A percentile compares a stretch with the other conserved stretches of the same genome.
Conservation (phyloP, 2,797 vertebrate species). For the Coregonus ussuriensis region DNA sequence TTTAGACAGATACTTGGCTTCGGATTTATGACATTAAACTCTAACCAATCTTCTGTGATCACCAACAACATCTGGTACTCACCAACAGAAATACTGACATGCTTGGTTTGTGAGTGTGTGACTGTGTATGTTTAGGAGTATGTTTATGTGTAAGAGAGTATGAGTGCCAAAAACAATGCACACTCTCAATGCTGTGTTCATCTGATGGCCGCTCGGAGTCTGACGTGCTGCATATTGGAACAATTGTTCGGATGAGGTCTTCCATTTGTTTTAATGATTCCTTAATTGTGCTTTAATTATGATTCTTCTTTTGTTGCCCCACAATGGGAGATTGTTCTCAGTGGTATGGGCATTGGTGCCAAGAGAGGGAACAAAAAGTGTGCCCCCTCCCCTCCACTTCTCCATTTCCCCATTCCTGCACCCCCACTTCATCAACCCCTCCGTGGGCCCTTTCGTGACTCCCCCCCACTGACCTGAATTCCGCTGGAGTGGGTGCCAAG, state of each 20-base stretch:
- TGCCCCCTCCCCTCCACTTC: slow-evolving; percentile 18
- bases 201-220: slow-evolving; percentile 43
- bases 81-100: neutral
- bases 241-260: slow-evolving; percentile 56
- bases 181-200: slow-evolving; percentile 42
- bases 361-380: slow-evolving; percentile 43
- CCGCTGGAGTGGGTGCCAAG: slow-evolving; percentile 64
- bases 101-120: neutral
- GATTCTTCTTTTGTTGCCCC: slow-evolving; percentile 53
- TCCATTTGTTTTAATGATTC: slow-evolving; percentile 61
- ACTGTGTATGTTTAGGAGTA: neutral
- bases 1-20: neutral
- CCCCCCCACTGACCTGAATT: slow-evolving; percentile 71
- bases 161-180: slow-evolving; percentile 16
- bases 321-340: slow-evolving; percentile 67
- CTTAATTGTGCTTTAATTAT: slow-evolving; percentile 69
- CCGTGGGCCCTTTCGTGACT: slow-evolving; percentile 59
- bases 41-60: neutral
- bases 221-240: slow-evolving; percentile 51
- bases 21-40: neutral
- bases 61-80: neutral
- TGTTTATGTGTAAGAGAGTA: neutral
- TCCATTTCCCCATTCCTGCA: slow-evolving; percentile 28
- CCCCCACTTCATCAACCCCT: slow-evolving; percentile 54
- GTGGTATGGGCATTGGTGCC: slow-evolving; percentile 58